Evolutionary conservation across 1,140 invertebrate species (phyloP).

Genomic region (Andrena cerasifolii): DNA sequence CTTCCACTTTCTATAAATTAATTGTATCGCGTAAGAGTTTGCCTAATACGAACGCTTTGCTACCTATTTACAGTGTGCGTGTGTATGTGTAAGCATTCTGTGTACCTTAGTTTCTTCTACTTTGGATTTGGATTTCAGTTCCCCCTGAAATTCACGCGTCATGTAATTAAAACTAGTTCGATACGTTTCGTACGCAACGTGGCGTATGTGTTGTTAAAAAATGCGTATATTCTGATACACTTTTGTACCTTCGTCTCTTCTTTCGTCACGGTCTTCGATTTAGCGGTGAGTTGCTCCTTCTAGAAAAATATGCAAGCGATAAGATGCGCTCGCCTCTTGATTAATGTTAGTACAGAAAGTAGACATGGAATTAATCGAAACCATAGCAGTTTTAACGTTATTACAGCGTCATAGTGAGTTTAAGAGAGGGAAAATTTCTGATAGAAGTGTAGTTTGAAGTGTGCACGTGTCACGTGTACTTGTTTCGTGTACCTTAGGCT

Average conservation of each 20-base stretch:
- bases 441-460: neutral
- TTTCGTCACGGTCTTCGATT: constrained; percentile 65
- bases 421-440: neutral
- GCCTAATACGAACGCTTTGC: too few species aligned
- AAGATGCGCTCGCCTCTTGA: neutral
- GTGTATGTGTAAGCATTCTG: constrained; percentile 14
- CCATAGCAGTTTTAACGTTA: neutral
- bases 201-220: neutral
- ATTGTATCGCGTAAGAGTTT: constrained; percentile 12
- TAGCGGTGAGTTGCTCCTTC: constrained; percentile 55
- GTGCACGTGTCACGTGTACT: constrained; percentile 1
- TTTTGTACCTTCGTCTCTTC: constrained; percentile 65
- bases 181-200: neutral
- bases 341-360: neutral
- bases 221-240: neutral
- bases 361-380: neutral
- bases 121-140: constrained; percentile 45
- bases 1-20: constrained; percentile 63
- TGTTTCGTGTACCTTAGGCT: constrained; percentile 62
- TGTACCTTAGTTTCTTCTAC: constrained; percentile 63
- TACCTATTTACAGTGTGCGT: neutral
- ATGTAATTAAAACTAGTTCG: constrained; percentile 1
- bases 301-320: constrained; percentile 48
- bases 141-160: constrained; percentile 55
- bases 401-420: neutral